Evolutionary conservation across 2,888 invertebrate species (phyloP).

Genomic region (Leucozona laternaria): DNA sequence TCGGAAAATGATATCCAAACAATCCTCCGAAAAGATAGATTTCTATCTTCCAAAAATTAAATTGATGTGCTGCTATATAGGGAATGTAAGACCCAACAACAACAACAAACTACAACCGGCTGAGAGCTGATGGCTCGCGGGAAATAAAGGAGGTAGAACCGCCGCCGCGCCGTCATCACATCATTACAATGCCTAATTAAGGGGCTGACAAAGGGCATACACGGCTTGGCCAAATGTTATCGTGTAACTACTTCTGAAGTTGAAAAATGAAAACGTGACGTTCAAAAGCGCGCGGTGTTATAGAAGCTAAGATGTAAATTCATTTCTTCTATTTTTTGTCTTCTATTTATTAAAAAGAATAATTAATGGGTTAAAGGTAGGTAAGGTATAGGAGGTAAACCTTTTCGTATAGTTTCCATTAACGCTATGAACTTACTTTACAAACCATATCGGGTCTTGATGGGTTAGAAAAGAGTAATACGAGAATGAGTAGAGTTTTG

Average conservation of each 20-base stretch:
- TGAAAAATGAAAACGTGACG: constrained; percentile 59
- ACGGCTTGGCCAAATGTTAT: constrained; percentile 57
- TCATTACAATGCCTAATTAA: constrained; percentile 75
- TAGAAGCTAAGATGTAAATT: constrained; percentile 43
- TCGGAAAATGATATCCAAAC: constrained; percentile 75
- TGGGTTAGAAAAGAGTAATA: background rate
- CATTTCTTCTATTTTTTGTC: background rate
- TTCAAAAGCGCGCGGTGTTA: constrained; percentile 18
- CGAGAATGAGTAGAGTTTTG: background rate
- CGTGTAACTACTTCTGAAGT: constrained; percentile 65
- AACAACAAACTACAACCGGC: constrained; percentile 24
- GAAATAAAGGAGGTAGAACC: constrained; percentile 45
- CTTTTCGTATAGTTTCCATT: constrained; percentile 21
- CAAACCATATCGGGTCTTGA: background rate
- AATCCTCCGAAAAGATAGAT: constrained; percentile 64
- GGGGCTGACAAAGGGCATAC: constrained; percentile 70
- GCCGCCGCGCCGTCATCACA: constrained; percentile 60
- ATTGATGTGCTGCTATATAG: constrained; percentile 60
- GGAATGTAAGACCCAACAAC: constrained; percentile 12
- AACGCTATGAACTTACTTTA: constrained; percentile 28
- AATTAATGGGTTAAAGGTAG: constrained; percentile 27
- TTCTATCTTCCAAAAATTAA: constrained; percentile 57
- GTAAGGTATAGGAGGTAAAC: background rate
- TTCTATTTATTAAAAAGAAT: constrained; percentile 19
- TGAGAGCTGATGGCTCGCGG: constrained; percentile 28